phyloP scores from a whole-genome alignment of 2,113 vertebrate genomes.

The Odocoileus hemionus region DNA sequence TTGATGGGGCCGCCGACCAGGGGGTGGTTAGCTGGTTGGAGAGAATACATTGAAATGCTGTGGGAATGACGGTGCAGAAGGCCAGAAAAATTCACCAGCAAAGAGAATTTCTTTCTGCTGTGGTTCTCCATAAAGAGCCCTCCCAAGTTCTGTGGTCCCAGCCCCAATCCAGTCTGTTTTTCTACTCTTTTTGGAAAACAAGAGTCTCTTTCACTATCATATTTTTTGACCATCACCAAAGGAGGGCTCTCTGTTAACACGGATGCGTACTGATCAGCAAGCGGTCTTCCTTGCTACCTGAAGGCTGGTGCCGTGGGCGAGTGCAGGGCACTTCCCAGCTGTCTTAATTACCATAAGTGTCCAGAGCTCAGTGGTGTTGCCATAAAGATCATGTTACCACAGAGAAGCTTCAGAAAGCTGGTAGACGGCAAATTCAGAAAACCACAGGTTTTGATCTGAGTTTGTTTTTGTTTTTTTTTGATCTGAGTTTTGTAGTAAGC shows the following conservation, averaged over 20 bases:
- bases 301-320: not conserved
- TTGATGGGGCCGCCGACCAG: fast-evolving
- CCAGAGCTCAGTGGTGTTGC: not conserved
- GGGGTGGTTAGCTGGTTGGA: not conserved
- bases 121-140: conserved; percentile 55
- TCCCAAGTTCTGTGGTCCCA: conserved; percentile 50
- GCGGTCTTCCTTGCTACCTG: not conserved
- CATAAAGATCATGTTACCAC: conserved; percentile 48
- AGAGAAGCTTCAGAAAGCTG: conserved; percentile 36
- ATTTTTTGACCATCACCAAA: not conserved
- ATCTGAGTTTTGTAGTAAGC: conserved; percentile 53
- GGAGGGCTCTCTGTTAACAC: not conserved
- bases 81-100: conserved; percentile 33
- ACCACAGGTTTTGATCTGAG: conserved; percentile 54
- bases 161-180: conserved; percentile 24
- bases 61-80: conserved; percentile 47
- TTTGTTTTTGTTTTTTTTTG: not conserved
- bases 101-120: conserved; percentile 58
- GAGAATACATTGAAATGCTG: conserved; percentile 15
- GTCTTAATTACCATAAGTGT: not conserved
- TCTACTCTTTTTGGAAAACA: not conserved
- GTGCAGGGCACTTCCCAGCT: not conserved
- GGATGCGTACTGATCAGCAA: not conserved
- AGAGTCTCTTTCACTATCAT: not conserved
- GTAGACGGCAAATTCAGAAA: conserved; percentile 53